phyloP scores from a whole-genome alignment of 2,797 vertebrate genomes.

The Mormyrops boulengeri region DNA sequence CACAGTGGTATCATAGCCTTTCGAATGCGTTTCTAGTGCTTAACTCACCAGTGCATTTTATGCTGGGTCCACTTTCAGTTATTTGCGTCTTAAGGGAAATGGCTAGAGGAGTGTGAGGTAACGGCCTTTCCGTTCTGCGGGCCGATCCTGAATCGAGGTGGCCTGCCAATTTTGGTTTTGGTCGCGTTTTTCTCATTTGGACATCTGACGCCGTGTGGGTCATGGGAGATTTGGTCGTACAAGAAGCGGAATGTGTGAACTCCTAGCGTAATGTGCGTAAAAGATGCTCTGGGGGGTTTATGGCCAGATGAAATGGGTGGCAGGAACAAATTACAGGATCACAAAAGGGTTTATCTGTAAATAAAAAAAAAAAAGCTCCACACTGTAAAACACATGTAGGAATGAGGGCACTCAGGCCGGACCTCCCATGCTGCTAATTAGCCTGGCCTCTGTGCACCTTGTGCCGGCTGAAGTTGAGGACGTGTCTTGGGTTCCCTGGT shows the following conservation, averaged over 20 bases:
- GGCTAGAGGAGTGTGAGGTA: neutral
- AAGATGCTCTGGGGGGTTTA: constrained; percentile 23
- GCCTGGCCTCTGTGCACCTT: constrained; percentile 15
- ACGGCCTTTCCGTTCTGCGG: neutral
- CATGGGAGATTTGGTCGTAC: constrained; percentile 21
- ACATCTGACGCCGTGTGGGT: constrained; percentile 22
- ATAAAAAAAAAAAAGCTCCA: neutral
- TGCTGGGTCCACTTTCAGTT: neutral
- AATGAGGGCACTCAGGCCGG: neutral
- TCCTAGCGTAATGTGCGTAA: constrained; percentile 21
- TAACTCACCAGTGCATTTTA: neutral
- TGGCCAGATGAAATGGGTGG: constrained; percentile 22
- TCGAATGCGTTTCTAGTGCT: neutral
- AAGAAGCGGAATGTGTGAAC: constrained; percentile 25
- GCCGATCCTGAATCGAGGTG: neutral
- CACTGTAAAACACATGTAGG: neutral
- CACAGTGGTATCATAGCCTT: neutral
- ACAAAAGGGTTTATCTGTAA: constrained; percentile 23
- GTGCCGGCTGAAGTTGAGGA: neutral
- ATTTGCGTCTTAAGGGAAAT: neutral
- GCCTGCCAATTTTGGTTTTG: constrained; percentile 18
- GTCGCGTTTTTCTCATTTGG: constrained; percentile 17
- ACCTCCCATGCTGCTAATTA: constrained; percentile 23
- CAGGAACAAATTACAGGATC: constrained; percentile 33
- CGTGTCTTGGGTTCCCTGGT: neutral